A percentile compares a stretch with the other conserved stretches of the same genome.
Conservation (phyloP, 2,113 vertebrate genomes). For the Pluvialis apricaria region DNA sequence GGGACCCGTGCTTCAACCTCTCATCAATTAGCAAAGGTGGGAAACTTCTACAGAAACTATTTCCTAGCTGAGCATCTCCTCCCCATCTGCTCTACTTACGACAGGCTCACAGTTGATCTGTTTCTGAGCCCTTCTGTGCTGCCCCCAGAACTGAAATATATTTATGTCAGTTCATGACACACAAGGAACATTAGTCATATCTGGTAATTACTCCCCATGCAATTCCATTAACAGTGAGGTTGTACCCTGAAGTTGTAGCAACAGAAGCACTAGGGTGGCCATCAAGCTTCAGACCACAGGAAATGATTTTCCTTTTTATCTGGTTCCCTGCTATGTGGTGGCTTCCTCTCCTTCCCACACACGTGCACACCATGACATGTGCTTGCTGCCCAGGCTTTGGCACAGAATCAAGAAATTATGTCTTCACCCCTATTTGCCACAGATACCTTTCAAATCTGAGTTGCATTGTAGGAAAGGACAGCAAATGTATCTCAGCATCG, state of each 20-base stretch:
- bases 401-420: neutral
- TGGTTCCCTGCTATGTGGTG: neutral
- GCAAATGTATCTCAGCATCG: neutral
- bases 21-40: neutral
- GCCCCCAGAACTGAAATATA: neutral
- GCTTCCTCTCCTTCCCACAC: neutral
- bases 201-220: neutral
- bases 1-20: neutral
- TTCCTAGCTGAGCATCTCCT: neutral
- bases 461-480: neutral
- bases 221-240: neutral
- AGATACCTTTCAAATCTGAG: neutral
- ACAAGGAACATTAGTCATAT: neutral
- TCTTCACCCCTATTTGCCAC: neutral
- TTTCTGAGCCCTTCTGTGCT: neutral
- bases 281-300: neutral
- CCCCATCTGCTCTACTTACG: neutral
- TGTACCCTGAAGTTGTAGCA: neutral
- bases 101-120: neutral
- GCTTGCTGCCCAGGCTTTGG: neutral
- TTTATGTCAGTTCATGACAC: neutral
- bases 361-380: neutral
- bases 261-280: neutral
- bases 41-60: neutral
- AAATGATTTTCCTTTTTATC: neutral